Percentiles rank a stretch among this genome's conserved stretches.
Evolutionary conservation across 1,140 invertebrate species (phyloP).

Genomic region (Zaprionus davidi): DNA sequence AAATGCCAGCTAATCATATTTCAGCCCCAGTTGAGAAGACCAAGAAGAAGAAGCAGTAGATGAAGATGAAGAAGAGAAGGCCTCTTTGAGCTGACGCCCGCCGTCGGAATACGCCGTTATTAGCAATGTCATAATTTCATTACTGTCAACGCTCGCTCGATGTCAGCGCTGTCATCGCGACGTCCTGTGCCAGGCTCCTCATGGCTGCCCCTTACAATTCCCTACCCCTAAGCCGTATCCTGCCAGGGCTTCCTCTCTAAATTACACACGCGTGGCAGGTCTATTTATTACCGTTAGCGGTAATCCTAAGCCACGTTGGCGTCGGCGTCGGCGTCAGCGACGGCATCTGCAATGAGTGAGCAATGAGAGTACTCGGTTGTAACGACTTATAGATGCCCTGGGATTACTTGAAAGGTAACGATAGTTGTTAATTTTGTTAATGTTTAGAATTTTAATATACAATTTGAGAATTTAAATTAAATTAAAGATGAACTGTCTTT

Average conservation of each 20-base stretch:
- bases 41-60: no score
- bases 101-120: conserved; percentile 63
- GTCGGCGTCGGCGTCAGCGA: conserved; percentile 21
- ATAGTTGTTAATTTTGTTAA: no score
- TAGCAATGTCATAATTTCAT: conserved; percentile 83
- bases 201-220: no score
- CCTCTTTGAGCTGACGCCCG: conserved; percentile 50
- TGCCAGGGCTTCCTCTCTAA: conserved; percentile 52
- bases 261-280: conserved; percentile 82
- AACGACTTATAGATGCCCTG: conserved; percentile 41
- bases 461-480: no score
- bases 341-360: conserved; percentile 36
- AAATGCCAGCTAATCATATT: conserved; percentile 77
- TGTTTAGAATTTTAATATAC: no score
- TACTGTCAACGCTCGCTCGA: conserved; percentile 73
- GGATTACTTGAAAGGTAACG: background rate
- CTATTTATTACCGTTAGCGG: conserved; percentile 82
- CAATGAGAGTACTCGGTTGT: background rate
- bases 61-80: conserved; percentile 40
- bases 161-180: conserved; percentile 34
- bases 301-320: conserved; percentile 72
- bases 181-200: conserved; percentile 9
- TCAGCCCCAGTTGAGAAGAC: conserved; percentile 39
- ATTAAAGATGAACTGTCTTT: no score
- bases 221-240: background rate